These are phyloP conservation scores for Porites divaricata DNA, from an alignment of 92 coral and sea anemone genomes.

Conservation along the genomic window DNA sequence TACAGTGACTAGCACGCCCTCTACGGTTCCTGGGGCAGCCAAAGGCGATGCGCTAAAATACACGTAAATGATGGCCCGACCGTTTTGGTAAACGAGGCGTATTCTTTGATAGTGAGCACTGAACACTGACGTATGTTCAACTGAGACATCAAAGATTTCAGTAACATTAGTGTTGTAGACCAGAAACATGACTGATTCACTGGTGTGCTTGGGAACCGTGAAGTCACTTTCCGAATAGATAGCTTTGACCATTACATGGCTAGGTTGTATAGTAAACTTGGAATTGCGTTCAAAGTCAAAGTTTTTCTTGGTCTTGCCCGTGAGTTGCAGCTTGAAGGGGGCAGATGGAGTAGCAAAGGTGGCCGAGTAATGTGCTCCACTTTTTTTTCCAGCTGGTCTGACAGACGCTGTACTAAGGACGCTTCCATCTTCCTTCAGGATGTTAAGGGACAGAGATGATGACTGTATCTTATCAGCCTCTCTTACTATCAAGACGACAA, in stretches of 20 bases:
- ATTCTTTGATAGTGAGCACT: constrained; percentile 23
- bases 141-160: constrained; percentile 65
- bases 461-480: constrained; percentile 50
- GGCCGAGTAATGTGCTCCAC: constrained; percentile 67
- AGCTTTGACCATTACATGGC: constrained; percentile 59
- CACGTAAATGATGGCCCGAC: constrained; percentile 46
- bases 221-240: constrained; percentile 63
- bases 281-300: constrained; percentile 66
- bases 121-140: constrained; percentile 59
- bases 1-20: constrained; percentile 48
- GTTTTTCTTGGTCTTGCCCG: constrained; percentile 70
- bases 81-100: constrained; percentile 20
- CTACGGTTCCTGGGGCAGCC: constrained; percentile 52
- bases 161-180: constrained; percentile 73
- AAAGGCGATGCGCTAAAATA: constrained; percentile 54
- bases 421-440: constrained; percentile 46
- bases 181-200: constrained; percentile 52
- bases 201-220: constrained; percentile 59
- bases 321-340: constrained; percentile 66
- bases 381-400: constrained; percentile 45
- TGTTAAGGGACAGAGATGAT: constrained; percentile 52
- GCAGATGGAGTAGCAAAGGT: constrained; percentile 67
- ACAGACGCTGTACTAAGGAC: constrained; percentile 29
- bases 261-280: constrained; percentile 48
- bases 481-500: constrained; percentile 64